phyloP scores from a whole-genome alignment of 2,888 invertebrate species.

The Acleris laterana region DNA sequence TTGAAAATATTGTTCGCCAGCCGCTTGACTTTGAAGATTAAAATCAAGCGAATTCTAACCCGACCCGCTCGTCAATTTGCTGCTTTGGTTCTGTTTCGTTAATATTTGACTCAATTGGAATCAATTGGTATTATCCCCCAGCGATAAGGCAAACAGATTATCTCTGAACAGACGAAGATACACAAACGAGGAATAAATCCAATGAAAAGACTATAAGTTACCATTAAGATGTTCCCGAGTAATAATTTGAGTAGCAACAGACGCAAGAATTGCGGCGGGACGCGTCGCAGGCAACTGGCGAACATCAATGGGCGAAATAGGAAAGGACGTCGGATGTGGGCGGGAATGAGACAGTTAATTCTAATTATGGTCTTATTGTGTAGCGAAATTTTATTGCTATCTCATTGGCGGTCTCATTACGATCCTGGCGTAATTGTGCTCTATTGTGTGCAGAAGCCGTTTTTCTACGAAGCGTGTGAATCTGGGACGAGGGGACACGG shows the following conservation, averaged over 20 bases:
- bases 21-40: slow-evolving; percentile 16
- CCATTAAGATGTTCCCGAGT: slow-evolving; percentile 43
- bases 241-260: slow-evolving; percentile 33
- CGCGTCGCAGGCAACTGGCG: slow-evolving; percentile 40
- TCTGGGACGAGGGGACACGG: slow-evolving; percentile 63
- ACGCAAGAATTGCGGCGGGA: slow-evolving; percentile 22
- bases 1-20: slow-evolving; percentile 12
- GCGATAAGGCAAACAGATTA: slow-evolving; percentile 37
- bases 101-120: slow-evolving; percentile 26
- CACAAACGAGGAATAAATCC: slow-evolving; percentile 45
- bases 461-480: slow-evolving; percentile 78
- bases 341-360: slow-evolving; percentile 81
- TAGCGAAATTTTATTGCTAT: slow-evolving; percentile 80
- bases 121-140: slow-evolving; percentile 28
- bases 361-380: slow-evolving; percentile 81
- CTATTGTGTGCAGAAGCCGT: slow-evolving; percentile 73
- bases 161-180: slow-evolving; percentile 28
- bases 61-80: slow-evolving; percentile 19
- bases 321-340: slow-evolving; percentile 73
- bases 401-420: slow-evolving; percentile 80
- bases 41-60: slow-evolving; percentile 31
- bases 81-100: slow-evolving; percentile 9
- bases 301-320: slow-evolving; percentile 61
- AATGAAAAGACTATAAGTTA: slow-evolving; percentile 56
- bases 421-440: slow-evolving; percentile 69